Evolutionary conservation across 2,113 vertebrate species (phyloP), one percentile per base, ranked within the genome.

Genomic region (Epinephelus moara): DNA sequence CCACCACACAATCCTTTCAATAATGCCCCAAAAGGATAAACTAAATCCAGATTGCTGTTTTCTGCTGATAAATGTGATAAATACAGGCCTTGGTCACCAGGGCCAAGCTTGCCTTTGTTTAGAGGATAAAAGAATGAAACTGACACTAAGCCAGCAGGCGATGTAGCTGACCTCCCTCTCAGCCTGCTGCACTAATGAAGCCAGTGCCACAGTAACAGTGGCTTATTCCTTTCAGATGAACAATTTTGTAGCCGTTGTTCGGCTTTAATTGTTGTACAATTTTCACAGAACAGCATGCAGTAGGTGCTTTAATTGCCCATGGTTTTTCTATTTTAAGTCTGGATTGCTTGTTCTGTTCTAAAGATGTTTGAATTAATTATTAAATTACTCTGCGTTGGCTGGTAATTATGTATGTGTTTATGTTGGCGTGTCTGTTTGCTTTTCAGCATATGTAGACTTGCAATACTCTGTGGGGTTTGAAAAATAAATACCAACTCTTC

Each of bases 91-190:
- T 49, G 50, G 70, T 85, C 69, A 77, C 59, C 52, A 63, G 17
- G 49, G 69, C 82, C 47, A 67, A 45, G 49, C 27, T 6, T 59
- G 63, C 33, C 84, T 89, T 89, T 89, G 84, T 91, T 87, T 82
- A 42, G 55, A 80, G 19, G 82, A 86, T 89, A 82, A 84, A 90
- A 84, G 59, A 88, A 83, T 78, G 77, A 83, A 78, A 79, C 27
- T 67, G 84, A 91, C 82, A 81, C 75, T 75, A 70, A 71, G 86
- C 83, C 88, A 92, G 83, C 86, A 86, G 84, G 82, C 67, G 9
- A 18, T 66, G 66, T 21, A 42, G 69, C 77, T 87, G 87, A 87
- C 86, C 89, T 69, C 74, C 68, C 72, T 73, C 70, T 84, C 70
- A 73, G 70, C 40, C 55, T 42, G 33, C 62, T 59, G 72, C 75